phyloP scores from a whole-genome alignment of 2,888 invertebrate genomes.

The Phaedon cochleariae region DNA sequence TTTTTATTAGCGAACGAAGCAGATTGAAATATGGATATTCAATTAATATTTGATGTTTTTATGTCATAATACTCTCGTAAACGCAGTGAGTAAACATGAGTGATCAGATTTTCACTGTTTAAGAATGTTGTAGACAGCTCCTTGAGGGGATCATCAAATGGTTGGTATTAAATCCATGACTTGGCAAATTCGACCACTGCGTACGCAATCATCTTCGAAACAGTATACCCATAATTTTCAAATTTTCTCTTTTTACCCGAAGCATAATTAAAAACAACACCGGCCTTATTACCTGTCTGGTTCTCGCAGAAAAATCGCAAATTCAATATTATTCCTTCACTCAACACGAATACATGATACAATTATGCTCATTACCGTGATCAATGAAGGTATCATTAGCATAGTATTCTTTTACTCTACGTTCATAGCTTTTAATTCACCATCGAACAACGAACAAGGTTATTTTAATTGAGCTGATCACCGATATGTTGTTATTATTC shows the following conservation, averaged over 20 bases:
- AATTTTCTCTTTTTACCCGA: slow-evolving; percentile 18
- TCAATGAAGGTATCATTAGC: slow-evolving; percentile 37
- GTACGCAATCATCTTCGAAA: not conserved
- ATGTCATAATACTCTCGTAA: not conserved
- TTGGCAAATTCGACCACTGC: not conserved
- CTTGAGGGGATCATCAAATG: not conserved
- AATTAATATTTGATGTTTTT: not conserved
- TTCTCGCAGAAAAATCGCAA: slow-evolving; percentile 10
- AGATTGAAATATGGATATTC: not conserved
- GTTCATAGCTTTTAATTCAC: slow-evolving; percentile 26
- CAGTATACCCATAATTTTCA: slow-evolving; percentile 19
- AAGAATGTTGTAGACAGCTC: not conserved
- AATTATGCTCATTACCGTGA: slow-evolving; percentile 30
- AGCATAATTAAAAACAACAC: slow-evolving; percentile 23
- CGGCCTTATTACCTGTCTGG: slow-evolving; percentile 17
- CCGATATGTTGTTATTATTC: slow-evolving; percentile 1
- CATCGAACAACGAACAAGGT: not conserved
- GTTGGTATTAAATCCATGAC: slow-evolving; percentile 14
- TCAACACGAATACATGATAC: slow-evolving; percentile 18
- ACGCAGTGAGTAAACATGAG: slow-evolving; percentile 1
- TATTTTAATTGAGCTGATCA: slow-evolving; percentile 12
- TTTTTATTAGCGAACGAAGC: not conserved
- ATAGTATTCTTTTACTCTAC: slow-evolving; percentile 19
- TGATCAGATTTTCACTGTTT: not conserved
- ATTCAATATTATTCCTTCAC: slow-evolving; percentile 12